A percentile compares a stretch with the other conserved stretches of the same genome.
These are phyloP conservation scores for Acanthosepion pharaonis DNA, from an alignment of 2,888 invertebrate species.

Conservation along the genomic window DNA sequence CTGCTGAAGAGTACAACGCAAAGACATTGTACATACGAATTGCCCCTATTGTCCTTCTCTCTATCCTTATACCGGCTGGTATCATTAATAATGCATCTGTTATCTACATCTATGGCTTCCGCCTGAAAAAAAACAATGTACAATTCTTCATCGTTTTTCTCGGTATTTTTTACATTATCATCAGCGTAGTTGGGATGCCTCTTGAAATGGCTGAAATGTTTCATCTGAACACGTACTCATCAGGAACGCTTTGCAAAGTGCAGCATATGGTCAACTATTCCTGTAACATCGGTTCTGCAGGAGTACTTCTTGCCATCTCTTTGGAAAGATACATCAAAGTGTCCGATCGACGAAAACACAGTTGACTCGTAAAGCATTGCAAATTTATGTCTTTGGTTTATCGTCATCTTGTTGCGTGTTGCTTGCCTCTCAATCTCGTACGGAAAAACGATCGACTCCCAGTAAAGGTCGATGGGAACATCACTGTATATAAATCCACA, in stretches of 20 bases:
- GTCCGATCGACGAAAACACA: not conserved
- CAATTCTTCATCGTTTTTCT: not conserved
- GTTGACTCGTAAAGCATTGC: not conserved
- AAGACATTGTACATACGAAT: not conserved
- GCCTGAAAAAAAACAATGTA: not conserved
- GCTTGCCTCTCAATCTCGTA: not conserved
- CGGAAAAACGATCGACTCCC: not conserved
- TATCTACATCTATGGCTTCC: not conserved
- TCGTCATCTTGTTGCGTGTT: not conserved
- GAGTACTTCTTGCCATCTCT: not conserved
- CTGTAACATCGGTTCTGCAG: not conserved
- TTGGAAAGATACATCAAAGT: slow-evolving; percentile 16
- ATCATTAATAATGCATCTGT: not conserved
- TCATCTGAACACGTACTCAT: not conserved
- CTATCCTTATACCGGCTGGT: not conserved
- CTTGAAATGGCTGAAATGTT: not conserved
- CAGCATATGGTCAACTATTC: not conserved
- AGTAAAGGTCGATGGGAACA: not conserved
- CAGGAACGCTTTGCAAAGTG: not conserved
- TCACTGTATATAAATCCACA: not conserved
- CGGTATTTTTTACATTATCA: not conserved
- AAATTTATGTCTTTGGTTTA: not conserved
- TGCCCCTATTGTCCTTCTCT: not conserved
- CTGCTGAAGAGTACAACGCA: not conserved
- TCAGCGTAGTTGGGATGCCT: not conserved